These are phyloP conservation scores for Eurystomus gularis DNA, from an alignment of 2,113 vertebrate genomes.

Conservation along the genomic window DNA sequence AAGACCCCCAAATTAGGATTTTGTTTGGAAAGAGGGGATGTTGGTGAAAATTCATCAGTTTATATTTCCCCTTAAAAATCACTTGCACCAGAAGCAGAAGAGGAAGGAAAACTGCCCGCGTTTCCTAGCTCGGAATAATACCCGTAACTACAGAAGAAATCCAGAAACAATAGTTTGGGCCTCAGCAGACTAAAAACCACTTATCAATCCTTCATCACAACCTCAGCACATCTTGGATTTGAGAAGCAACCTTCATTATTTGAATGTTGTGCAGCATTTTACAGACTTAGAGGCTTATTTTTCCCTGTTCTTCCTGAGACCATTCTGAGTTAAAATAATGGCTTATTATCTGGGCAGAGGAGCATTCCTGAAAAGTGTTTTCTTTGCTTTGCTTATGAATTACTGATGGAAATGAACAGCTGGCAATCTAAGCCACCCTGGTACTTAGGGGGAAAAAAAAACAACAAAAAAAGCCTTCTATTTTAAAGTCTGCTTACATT, in stretches of 20 bases:
- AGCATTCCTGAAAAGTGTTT: slow-evolving; percentile 21
- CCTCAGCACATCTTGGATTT: neutral
- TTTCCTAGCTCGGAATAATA: neutral
- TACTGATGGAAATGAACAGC: slow-evolving; percentile 48
- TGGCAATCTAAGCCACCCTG: slow-evolving; percentile 32
- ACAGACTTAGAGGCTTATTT: neutral
- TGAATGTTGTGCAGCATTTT: neutral
- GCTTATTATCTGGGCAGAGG: slow-evolving; percentile 19
- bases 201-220: neutral
- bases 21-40: neutral
- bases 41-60: neutral
- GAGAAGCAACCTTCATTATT: neutral
- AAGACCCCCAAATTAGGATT: neutral
- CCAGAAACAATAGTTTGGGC: neutral
- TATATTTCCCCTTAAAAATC: neutral
- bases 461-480: neutral
- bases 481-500: neutral
- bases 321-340: neutral
- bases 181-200: neutral
- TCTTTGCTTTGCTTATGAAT: slow-evolving; percentile 18
- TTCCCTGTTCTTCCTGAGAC: neutral
- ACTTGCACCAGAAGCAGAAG: neutral
- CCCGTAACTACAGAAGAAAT: neutral
- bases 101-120: neutral
- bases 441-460: neutral